phyloP scores from a whole-genome alignment of 2,888 invertebrate genomes.

The Acrobasis consociella region DNA sequence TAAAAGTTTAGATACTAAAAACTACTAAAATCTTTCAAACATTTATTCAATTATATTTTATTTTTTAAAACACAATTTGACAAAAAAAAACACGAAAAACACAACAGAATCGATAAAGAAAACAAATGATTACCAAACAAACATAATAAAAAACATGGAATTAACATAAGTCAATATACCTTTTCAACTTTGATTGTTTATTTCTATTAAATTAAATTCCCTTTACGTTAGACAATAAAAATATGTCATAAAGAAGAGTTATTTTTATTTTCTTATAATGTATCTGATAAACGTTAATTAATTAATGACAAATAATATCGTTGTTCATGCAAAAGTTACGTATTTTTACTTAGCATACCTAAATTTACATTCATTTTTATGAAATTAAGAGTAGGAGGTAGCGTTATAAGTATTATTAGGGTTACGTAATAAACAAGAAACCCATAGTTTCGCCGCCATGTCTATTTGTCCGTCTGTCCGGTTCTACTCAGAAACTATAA shows the following conservation, averaged over 20 bases:
- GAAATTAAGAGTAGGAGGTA: not conserved
- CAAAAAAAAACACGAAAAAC: constrained; percentile 29
- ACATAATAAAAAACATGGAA: constrained; percentile 10
- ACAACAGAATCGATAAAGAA: constrained; percentile 21
- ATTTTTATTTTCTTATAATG: not conserved
- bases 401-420: too few relatives aligned
- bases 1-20: constrained; percentile 43
- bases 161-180: not conserved
- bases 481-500: too few relatives aligned
- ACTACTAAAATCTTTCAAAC: constrained; percentile 40
- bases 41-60: constrained; percentile 38
- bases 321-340: constrained; percentile 3
- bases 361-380: not conserved
- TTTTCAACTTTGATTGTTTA: too few relatives aligned
- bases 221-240: too few relatives aligned
- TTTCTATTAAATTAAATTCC: too few relatives aligned
- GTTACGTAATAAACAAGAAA: too few relatives aligned
- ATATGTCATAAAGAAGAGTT: not conserved
- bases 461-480: too few relatives aligned
- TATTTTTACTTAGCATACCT: too few relatives aligned
- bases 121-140: constrained; percentile 21
- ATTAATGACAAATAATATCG: constrained; percentile 8
- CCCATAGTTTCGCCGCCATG: too few relatives aligned
- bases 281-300: not conserved
- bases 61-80: constrained; percentile 35